A percentile compares a stretch with the other conserved stretches of the same genome.
These are phyloP conservation scores for Miltochrista miniata DNA, from an alignment of 2,888 invertebrate species.

Conservation along the genomic window DNA sequence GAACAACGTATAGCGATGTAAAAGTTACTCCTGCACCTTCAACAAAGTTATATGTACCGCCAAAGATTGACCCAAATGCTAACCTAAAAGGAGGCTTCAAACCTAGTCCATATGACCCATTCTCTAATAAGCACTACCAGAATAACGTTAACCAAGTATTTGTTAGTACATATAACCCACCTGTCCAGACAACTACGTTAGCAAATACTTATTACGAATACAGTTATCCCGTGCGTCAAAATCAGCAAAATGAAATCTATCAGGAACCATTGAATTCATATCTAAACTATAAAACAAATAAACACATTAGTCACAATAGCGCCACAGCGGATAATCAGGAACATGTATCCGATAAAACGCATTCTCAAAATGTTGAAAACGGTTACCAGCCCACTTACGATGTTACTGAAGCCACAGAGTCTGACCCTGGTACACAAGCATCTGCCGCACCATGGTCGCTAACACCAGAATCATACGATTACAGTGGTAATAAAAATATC, in stretches of 20 bases:
- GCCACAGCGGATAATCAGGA: slow-evolving; percentile 68
- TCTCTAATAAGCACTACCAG: slow-evolving; percentile 60
- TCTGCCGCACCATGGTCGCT: slow-evolving; percentile 65
- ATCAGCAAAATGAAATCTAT: slow-evolving; percentile 59
- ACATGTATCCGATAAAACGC: slow-evolving; percentile 49
- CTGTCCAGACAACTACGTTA: slow-evolving; percentile 58
- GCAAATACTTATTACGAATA: slow-evolving; percentile 55
- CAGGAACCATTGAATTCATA: slow-evolving; percentile 55
- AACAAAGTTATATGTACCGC: slow-evolving; percentile 59
- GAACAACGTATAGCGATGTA: slow-evolving; percentile 64
- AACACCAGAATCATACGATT: slow-evolving; percentile 57
- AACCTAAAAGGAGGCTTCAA: slow-evolving; percentile 64
- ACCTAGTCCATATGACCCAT: slow-evolving; percentile 77
- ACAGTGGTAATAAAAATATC: slow-evolving; percentile 50
- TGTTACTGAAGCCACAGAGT: slow-evolving; percentile 70
- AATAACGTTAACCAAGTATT: slow-evolving; percentile 61
- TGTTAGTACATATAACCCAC: slow-evolving; percentile 70
- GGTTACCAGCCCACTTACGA: slow-evolving; percentile 67
- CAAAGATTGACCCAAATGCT: slow-evolving; percentile 69
- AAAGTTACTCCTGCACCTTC: slow-evolving; percentile 77
- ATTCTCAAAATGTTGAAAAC: slow-evolving; percentile 42
- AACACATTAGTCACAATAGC: slow-evolving; percentile 63
- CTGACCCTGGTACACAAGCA: slow-evolving; percentile 60
- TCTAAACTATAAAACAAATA: slow-evolving; percentile 59
- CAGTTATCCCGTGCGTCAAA: slow-evolving; percentile 59